Percentiles rank a stretch among this genome's conserved stretches.
Conservation (phyloP, 2,113 vertebrate genomes). For the Nipponia nippon region DNA sequence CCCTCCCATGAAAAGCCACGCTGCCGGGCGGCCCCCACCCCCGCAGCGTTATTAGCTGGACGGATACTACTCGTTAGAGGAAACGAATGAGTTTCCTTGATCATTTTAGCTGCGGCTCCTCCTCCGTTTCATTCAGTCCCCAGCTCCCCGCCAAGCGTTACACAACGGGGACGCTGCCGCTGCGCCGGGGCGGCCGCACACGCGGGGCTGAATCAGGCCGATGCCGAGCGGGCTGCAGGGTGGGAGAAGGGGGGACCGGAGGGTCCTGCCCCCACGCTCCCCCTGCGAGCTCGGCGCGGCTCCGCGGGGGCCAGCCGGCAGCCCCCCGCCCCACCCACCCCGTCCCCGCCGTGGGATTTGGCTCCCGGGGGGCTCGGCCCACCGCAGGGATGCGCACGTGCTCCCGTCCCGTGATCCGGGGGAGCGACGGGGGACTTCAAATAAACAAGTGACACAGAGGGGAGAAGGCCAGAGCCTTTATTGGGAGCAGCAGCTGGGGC, state of each 20-base stretch:
- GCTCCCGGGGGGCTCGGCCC: neutral
- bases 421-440: neutral
- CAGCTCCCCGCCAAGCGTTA: neutral
- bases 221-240: neutral
- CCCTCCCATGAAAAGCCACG: neutral
- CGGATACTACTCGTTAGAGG: neutral
- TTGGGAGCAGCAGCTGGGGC: neutral
- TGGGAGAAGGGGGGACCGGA: neutral
- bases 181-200: neutral
- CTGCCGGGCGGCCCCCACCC: neutral
- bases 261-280: neutral
- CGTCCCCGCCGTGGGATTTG: rapidly evolving
- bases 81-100: neutral
- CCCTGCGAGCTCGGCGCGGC: neutral
- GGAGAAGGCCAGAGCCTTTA: neutral
- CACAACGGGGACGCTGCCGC: neutral
- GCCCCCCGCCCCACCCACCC: neutral
- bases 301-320: rapidly evolving
- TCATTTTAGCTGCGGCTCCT: neutral
- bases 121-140: conserved; percentile 1
- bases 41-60: neutral
- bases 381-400: neutral
- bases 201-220: neutral
- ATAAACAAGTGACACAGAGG: neutral
- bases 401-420: rapidly evolving